phyloP scores from a whole-genome alignment of 2,888 invertebrate genomes.

The Tetragnatha montana region DNA sequence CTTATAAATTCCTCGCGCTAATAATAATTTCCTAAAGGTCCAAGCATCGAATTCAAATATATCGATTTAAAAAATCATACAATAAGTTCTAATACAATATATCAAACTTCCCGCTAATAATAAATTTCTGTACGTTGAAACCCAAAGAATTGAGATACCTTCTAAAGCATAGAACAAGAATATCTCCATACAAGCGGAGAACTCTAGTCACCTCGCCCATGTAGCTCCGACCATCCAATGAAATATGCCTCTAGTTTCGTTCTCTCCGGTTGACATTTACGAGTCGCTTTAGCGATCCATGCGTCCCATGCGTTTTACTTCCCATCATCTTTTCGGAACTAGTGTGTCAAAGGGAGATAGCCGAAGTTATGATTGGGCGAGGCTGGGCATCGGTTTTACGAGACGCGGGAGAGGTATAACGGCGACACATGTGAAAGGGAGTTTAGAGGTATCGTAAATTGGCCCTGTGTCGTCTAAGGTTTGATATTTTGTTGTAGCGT shows the following conservation, averaged over 20 bases:
- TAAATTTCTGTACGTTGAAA: too few relatives aligned
- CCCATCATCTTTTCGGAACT: constrained; percentile 25
- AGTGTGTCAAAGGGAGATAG: constrained; percentile 5
- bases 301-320: constrained; percentile 20
- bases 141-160: too few relatives aligned
- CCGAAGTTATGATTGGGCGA: constrained; percentile 14
- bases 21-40: too few relatives aligned
- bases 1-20: too few relatives aligned
- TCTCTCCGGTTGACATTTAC: constrained; percentile 30
- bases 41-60: too few relatives aligned
- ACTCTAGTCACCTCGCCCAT: background rate
- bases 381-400: background rate
- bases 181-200: background rate
- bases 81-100: too few relatives aligned
- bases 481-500: background rate
- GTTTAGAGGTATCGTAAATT: constrained; percentile 24
- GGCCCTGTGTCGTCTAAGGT: constrained; percentile 4
- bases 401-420: constrained; percentile 3
- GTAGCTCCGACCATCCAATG: background rate
- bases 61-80: too few relatives aligned
- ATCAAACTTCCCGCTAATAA: too few relatives aligned
- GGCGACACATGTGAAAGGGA: background rate
- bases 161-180: background rate
- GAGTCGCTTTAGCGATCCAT: constrained; percentile 11
- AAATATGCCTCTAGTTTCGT: constrained; percentile 37